Evolutionary conservation across 2,888 invertebrate species (phyloP).

Genomic region (Ochropleura leucogaster): DNA sequence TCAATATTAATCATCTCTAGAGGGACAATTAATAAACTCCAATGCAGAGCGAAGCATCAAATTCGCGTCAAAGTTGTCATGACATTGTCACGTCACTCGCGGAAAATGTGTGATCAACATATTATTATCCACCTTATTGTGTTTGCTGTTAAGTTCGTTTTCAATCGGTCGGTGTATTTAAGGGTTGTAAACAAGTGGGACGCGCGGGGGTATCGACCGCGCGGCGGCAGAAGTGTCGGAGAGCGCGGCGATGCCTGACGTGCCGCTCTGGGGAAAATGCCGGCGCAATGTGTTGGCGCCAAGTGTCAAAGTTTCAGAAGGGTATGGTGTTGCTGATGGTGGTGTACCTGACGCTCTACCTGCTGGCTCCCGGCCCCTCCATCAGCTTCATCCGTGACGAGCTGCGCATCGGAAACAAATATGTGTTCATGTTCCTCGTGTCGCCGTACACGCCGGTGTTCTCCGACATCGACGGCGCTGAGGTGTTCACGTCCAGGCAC

Average conservation of each 20-base stretch:
- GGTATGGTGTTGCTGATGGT: conserved; percentile 69
- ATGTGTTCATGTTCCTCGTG: conserved; percentile 74
- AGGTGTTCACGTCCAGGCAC: conserved; percentile 69
- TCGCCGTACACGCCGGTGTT: conserved; percentile 69
- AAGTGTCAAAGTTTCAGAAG: conserved; percentile 75
- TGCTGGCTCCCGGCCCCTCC: conserved; percentile 67
- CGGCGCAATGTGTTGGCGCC: conserved; percentile 77
- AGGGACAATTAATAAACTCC: conserved; percentile 32
- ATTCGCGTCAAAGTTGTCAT: conserved; percentile 46
- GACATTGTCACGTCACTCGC: conserved; percentile 45
- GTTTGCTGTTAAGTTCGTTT: conserved; percentile 18
- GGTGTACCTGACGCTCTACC: conserved; percentile 72
- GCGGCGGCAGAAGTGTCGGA: conserved; percentile 72
- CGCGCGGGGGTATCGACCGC: conserved; percentile 77
- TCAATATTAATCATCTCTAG: fast-evolving
- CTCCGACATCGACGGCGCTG: conserved; percentile 75
- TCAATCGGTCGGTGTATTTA: conserved; percentile 22
- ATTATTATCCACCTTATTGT: conserved; percentile 23
- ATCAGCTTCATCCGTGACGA: conserved; percentile 75
- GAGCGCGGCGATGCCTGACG: conserved; percentile 72
- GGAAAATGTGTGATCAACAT: conserved; percentile 8
- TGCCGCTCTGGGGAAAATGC: conserved; percentile 56
- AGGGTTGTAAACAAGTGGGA: conserved; percentile 59
- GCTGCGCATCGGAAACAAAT: conserved; percentile 74
- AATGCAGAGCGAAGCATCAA: not conserved